phyloP scores from a whole-genome alignment of 2,888 invertebrate species.

The Nephrotoma flavescens region DNA sequence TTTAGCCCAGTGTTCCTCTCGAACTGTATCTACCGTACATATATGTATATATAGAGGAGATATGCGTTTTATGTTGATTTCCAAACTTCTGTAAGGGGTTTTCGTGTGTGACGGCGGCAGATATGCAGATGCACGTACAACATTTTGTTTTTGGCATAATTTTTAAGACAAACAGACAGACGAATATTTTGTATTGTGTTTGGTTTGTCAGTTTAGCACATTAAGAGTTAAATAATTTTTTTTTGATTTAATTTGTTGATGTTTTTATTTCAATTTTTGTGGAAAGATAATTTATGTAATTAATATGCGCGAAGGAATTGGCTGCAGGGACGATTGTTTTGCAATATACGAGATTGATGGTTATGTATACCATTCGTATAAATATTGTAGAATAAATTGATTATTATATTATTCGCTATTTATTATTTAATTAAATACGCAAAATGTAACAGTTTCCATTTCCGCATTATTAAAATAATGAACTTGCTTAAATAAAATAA shows the following conservation, averaged over 20 bases:
- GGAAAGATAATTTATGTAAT: slow-evolving; percentile 1
- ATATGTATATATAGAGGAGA: neutral
- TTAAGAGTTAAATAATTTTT: neutral
- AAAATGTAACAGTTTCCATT: no score
- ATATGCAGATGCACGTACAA: neutral
- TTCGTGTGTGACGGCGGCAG: neutral
- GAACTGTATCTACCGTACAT: neutral
- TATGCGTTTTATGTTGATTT: neutral
- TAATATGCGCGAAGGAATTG: neutral
- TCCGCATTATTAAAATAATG: no score
- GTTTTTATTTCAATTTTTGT: neutral
- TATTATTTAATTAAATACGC: neutral
- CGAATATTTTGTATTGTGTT: neutral
- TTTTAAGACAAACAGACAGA: neutral
- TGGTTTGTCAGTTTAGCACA: slow-evolving; percentile 2
- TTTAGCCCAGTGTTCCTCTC: neutral
- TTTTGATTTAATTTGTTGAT: neutral
- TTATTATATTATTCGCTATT: neutral
- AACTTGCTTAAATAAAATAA: no score
- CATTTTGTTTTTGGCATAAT: neutral
- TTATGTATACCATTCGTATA: neutral
- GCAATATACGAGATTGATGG: neutral
- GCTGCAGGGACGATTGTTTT: neutral
- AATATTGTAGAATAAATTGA: neutral
- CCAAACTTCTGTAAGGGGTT: neutral